A percentile compares a stretch with the other conserved stretches of the same genome.
These are phyloP conservation scores for Tiaroga cobitis DNA, from an alignment of 2,797 vertebrate genomes.

Conservation along the genomic window DNA sequence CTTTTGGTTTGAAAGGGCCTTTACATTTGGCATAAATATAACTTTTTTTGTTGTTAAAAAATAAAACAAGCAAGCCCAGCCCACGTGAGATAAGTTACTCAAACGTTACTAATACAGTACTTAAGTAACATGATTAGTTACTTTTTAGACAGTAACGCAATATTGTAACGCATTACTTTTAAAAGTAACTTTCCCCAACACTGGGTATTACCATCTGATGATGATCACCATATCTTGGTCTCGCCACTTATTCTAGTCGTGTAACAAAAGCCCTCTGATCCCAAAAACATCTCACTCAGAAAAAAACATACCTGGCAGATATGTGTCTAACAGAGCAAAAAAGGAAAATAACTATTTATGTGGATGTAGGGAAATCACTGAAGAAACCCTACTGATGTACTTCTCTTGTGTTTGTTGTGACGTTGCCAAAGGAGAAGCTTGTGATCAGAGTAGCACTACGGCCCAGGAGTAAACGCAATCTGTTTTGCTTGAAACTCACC, in stretches of 20 bases:
- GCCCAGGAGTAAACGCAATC: constrained; percentile 17
- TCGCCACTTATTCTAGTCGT: background rate
- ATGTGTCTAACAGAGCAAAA: background rate
- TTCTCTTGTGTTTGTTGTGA: constrained; percentile 59
- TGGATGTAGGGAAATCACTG: constrained; percentile 45
- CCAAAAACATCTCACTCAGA: constrained; percentile 14
- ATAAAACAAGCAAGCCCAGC: too few relatives aligned
- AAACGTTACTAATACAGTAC: background rate
- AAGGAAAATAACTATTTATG: background rate
- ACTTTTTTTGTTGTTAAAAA: too few relatives aligned
- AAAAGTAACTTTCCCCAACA: background rate
- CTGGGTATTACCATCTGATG: background rate
- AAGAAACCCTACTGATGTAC: constrained; percentile 52
- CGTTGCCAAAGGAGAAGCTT: constrained; percentile 48
- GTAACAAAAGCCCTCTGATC: background rate
- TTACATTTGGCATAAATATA: too few relatives aligned
- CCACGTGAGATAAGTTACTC: background rate
- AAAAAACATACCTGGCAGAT: constrained; percentile 38
- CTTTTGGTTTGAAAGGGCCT: too few relatives aligned
- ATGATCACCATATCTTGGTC: background rate
- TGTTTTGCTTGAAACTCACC: constrained; percentile 15
- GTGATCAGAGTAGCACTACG: constrained; percentile 6
- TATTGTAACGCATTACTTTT: background rate
- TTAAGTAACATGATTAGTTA: too few relatives aligned
- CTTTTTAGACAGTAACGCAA: background rate